Base-by-base conservation (phyloP, 1,140 invertebrate species). In the Drosophila murphyi region DNA sequence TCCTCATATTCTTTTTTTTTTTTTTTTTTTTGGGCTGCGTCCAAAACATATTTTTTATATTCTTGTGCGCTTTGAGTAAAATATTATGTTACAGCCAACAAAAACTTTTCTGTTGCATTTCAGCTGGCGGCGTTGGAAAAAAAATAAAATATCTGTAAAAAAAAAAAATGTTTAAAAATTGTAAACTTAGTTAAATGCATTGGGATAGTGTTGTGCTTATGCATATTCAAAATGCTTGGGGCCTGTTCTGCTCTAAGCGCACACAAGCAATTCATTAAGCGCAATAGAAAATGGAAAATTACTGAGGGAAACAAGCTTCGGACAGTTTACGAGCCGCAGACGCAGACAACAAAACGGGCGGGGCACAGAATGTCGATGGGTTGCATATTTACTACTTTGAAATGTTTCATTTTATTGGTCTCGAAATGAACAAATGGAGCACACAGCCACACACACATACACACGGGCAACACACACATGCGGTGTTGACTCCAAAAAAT, bases 361-460 rank as follows among this genome's bases (percentile, higher is more conserved):
- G 7, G 10, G 37, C 39, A 43, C 59, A 65, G 65, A 65, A 72
- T 76, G 70, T 73, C 80, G 69, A 87, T 82, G 78, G 83, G 67
- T 72, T 85, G 81, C 85, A 85, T 88, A 88, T 88, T 88, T 88
- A 89, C 86, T 73, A 89, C 85, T 85, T 88, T 78, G 64, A 81
- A 89, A 89, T 85, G 86, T 90, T 83, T 81, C 80, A 88, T 85
- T 91, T 91, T 91, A 91, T 91, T 91, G 88, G 88, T 91, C 89
- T 91, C 88, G 88, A 82, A 91, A 91, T 82, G 88, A 91, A 91
- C 88, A 91, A 90, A 90, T 91, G 80, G 82, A 79, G 88, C 75
- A 47, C 34, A 76, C 51, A 70, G 71, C 78, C 56, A 72, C 43
- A 62, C 32, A 45, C 8, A 68, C 12, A n/a, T n/a, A 12, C 31